phyloP scores from a whole-genome alignment of 1,140 invertebrate species.

The Drosophila pectinifera region DNA sequence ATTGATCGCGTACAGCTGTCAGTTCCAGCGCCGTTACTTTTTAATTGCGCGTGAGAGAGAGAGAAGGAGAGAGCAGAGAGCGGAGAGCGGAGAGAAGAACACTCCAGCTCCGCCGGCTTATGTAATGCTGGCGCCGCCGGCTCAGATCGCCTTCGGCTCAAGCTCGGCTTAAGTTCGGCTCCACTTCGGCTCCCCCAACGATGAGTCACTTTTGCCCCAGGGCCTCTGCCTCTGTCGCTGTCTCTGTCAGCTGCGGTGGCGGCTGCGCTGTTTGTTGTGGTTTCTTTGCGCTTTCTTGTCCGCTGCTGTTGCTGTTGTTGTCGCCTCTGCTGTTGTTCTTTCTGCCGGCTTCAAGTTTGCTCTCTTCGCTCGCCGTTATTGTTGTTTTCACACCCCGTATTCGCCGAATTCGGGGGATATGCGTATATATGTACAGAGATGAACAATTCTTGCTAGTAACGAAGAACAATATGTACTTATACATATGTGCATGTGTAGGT shows the following conservation, averaged over 20 bases:
- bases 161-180: slow-evolving; percentile 18
- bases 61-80: slow-evolving; percentile 12
- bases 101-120: slow-evolving; percentile 51
- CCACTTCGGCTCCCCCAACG: slow-evolving; percentile 10
- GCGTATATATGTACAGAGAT: slow-evolving; percentile 13
- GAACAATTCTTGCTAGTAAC: slow-evolving; percentile 11
- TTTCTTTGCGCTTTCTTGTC: slow-evolving; percentile 52
- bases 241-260: slow-evolving; percentile 28
- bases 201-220: slow-evolving; percentile 61
- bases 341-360: slow-evolving; percentile 62
- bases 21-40: slow-evolving; percentile 74
- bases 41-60: slow-evolving; percentile 42
- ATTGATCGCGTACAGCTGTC: slow-evolving; percentile 79
- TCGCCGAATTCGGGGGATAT: slow-evolving; percentile 3
- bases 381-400: slow-evolving; percentile 12
- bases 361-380: slow-evolving; percentile 35
- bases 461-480: not conserved
- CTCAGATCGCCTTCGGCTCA: slow-evolving; percentile 23
- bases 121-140: slow-evolving; percentile 69
- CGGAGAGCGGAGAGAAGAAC: not conserved
- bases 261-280: slow-evolving; percentile 74
- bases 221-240: slow-evolving; percentile 21
- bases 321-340: slow-evolving; percentile 34
- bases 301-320: slow-evolving; percentile 12
- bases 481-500: no score